These are phyloP conservation scores for Molanna angustata DNA, from an alignment of 2,888 invertebrate genomes.

Conservation along the genomic window DNA sequence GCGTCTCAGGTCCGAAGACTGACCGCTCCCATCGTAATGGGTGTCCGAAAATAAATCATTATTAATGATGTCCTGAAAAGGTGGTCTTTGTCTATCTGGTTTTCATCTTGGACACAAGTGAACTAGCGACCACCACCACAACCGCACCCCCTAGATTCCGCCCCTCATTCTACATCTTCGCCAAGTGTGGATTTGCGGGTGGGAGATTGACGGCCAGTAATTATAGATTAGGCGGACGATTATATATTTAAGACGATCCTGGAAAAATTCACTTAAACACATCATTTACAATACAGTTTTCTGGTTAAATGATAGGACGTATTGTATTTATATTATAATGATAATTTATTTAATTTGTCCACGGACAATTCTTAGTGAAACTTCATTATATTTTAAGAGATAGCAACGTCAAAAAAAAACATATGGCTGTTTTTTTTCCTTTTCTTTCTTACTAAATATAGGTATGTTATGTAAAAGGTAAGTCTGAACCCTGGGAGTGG, in stretches of 20 bases:
- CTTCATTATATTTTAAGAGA: too few relatives aligned
- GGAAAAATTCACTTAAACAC: too few relatives aligned
- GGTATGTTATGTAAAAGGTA: too few relatives aligned
- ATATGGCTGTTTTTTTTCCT: too few relatives aligned
- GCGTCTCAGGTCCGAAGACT: slow-evolving; percentile 14
- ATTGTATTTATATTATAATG: too few relatives aligned
- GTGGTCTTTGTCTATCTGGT: slow-evolving; percentile 29
- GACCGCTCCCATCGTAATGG: slow-evolving; percentile 31
- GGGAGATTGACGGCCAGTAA: slow-evolving; percentile 11
- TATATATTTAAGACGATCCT: slow-evolving; percentile 18
- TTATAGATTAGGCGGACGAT: slow-evolving; percentile 13
- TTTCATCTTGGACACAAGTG: slow-evolving; percentile 29
- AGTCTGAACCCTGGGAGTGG: too few relatives aligned
- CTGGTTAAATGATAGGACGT: too few relatives aligned
- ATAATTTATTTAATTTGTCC: too few relatives aligned
- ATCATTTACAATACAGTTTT: too few relatives aligned
- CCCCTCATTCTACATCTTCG: slow-evolving; percentile 7
- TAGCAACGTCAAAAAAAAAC: too few relatives aligned
- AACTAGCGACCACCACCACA: slow-evolving; percentile 17
- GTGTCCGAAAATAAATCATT: slow-evolving; percentile 33
- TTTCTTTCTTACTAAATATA: too few relatives aligned
- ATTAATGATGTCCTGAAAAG: slow-evolving; percentile 32
- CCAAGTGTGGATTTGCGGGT: slow-evolving; percentile 2
- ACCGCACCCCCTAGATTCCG: slow-evolving; percentile 1
- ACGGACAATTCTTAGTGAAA: too few relatives aligned